Percentiles rank a stretch among this genome's conserved stretches.
These are phyloP conservation scores for Pseudochaenichthys georgianus DNA, from an alignment of 2,797 vertebrate genomes.

Conservation along the genomic window DNA sequence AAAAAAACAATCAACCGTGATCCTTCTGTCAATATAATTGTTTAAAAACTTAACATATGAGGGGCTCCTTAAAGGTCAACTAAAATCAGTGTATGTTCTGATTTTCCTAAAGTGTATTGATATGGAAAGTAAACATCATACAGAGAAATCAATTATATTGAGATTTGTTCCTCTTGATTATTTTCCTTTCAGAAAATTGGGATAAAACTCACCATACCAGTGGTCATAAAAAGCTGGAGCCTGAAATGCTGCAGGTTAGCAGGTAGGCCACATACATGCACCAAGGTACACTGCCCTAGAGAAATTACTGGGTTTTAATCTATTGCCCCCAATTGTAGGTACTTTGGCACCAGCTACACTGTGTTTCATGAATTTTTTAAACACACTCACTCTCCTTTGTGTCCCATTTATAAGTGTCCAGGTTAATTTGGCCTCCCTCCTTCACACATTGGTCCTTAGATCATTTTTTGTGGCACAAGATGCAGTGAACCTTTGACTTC, in stretches of 20 bases:
- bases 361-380: conserved; percentile 65
- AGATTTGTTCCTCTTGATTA: too few species aligned
- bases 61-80: too few species aligned
- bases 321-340: conserved; percentile 27
- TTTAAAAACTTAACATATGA: background rate
- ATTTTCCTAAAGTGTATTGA: too few species aligned
- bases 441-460: conserved; percentile 69
- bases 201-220: background rate
- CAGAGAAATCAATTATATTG: too few species aligned
- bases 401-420: conserved; percentile 68
- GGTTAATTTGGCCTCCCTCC: conserved; percentile 76
- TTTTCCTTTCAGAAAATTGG: background rate
- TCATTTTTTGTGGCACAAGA: conserved; percentile 74
- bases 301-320: conserved; percentile 35
- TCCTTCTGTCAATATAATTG: background rate
- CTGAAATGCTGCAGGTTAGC: conserved; percentile 8
- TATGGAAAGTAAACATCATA: too few species aligned
- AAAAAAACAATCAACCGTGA: too few species aligned
- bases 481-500: conserved; percentile 84
- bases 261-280: conserved; percentile 20
- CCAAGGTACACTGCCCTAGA: conserved; percentile 26
- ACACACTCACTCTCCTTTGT: conserved; percentile 45
- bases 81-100: too few species aligned
- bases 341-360: conserved; percentile 35
- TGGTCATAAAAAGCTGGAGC: background rate